Base-by-base conservation (phyloP, 2,797 vertebrate species). In the Babyrousa celebensis region DNA sequence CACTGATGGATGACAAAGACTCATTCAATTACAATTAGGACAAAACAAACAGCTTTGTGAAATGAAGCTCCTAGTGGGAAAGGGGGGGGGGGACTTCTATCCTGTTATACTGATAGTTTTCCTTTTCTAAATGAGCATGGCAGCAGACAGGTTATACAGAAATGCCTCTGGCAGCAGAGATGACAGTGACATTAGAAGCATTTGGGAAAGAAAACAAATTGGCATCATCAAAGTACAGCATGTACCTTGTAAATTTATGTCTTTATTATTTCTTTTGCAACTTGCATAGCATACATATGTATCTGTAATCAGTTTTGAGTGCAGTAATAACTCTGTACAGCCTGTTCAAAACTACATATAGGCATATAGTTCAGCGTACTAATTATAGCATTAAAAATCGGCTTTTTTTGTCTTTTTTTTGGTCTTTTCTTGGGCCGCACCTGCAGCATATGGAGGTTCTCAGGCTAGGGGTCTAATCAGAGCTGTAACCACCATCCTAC, bases 201-300 rank as follows among this genome's bases (percentile, higher is more conserved):
- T 96, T 97, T 97, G 96, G 89, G 90, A 96, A 98, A 94, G 65
- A 95, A 98, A 98, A 97, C 60, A 97, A 98, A 97, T 95, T 89
- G 92, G 62, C 58, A 94, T 87, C 80, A 95, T 97, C 90, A 96
- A 95, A 96, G 85, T 95, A 91, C 48, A 86, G 72, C 36, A 63
- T 43, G 80, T 21, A 96, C 70, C 93, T 97, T 97, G 87, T 78
- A 95, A 92, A 92, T 97, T 80, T 94, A 94, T 95, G 96, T 96
- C 96, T 91, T 92, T 95, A 96, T 97, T 97, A 96, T 96, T 97
- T 96, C 83, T 94, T 95, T 94, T 79, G 40, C 48, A 72, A 86
- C 87, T 89, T 91, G 56, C 40, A 21, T 52, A 85, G 92, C 89
- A 95, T 97, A 91, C 60, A 62, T 88, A 92, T 86, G 62, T 77